These are phyloP conservation scores for Agrilus biguttatus DNA, from an alignment of 2,888 invertebrate species.

Conservation along the genomic window DNA sequence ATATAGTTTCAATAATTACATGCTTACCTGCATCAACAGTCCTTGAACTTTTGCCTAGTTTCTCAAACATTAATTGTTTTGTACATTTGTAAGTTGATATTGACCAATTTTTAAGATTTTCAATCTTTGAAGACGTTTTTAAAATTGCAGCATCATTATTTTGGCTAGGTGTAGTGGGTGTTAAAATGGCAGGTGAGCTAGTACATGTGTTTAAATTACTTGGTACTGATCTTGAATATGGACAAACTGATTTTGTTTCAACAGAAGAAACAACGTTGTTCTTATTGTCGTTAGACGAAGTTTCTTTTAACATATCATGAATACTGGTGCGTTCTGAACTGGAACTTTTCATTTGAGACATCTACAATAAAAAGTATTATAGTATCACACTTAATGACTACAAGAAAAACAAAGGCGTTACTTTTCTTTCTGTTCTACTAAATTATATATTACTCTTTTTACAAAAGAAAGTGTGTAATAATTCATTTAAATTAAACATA, in stretches of 20 bases:
- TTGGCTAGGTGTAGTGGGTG: conserved; percentile 35
- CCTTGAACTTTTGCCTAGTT: conserved; percentile 83
- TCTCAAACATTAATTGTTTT: conserved; percentile 90
- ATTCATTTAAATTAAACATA: no score
- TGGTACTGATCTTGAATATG: conserved; percentile 56
- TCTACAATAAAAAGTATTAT: conserved; percentile 9
- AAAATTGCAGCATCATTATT: conserved; percentile 46
- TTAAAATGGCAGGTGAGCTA: conserved; percentile 32
- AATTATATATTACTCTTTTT: no score
- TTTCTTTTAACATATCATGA: conserved; percentile 76
- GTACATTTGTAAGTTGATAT: conserved; percentile 98
- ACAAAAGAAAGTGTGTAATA: no score
- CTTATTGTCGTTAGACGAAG: conserved; percentile 62
- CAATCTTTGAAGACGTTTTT: conserved; percentile 68
- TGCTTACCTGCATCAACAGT: conserved; percentile 69
- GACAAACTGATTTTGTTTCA: conserved; percentile 49
- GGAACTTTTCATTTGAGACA: conserved; percentile 27
- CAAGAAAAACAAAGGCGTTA: no score
- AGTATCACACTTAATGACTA: no score
- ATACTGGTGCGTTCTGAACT: conserved; percentile 50
- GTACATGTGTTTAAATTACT: conserved; percentile 38
- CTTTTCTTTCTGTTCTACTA: no score
- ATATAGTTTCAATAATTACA: not conserved
- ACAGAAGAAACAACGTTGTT: conserved; percentile 62
- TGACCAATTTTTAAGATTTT: conserved; percentile 90